Conservation (phyloP, 2,888 invertebrate species). For the Phanerotoma sp. region DNA sequence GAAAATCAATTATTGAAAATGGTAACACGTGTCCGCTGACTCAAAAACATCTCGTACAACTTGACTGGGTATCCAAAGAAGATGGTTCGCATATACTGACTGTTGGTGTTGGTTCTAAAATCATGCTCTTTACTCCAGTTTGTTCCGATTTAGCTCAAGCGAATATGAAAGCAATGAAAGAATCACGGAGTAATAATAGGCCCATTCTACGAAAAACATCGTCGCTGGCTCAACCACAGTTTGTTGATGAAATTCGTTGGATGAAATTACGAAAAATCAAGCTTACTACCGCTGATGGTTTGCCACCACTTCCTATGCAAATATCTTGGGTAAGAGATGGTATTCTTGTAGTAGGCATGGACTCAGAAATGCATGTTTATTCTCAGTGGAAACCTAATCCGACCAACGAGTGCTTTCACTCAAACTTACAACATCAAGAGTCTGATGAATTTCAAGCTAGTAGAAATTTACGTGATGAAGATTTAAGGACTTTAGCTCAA, state of each 20-base stretch:
- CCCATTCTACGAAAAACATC: slow-evolving; percentile 89
- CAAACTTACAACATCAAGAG: slow-evolving; percentile 59
- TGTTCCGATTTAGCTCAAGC: slow-evolving; percentile 94
- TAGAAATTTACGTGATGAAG: slow-evolving; percentile 71
- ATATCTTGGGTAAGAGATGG: slow-evolving; percentile 99
- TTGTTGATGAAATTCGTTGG: slow-evolving; percentile 93
- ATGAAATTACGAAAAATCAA: slow-evolving; percentile 92
- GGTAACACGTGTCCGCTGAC: slow-evolving; percentile 89
- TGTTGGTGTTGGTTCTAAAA: slow-evolving; percentile 91
- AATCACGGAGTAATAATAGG: slow-evolving; percentile 79
- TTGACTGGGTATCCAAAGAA: slow-evolving; percentile 99
- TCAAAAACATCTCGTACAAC: slow-evolving; percentile 89
- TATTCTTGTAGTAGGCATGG: slow-evolving; percentile 97
- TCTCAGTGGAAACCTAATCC: slow-evolving; percentile 92
- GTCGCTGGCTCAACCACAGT: slow-evolving; percentile 84
- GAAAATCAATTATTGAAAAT: slow-evolving; percentile 87
- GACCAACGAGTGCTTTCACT: slow-evolving; percentile 52
- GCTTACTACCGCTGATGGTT: slow-evolving; percentile 89
- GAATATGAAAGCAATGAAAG: slow-evolving; percentile 89
- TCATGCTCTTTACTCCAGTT: slow-evolving; percentile 89
- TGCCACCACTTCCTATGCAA: slow-evolving; percentile 97
- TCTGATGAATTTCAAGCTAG: slow-evolving; percentile 73
- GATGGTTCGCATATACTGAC: slow-evolving; percentile 98
- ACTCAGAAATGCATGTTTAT: slow-evolving; percentile 99
- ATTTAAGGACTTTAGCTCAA: slow-evolving; percentile 67